A percentile compares a stretch with the other conserved stretches of the same genome.
These are phyloP conservation scores for Pelagia noctiluca DNA, from an alignment of 30 jellyfish, hydroid and myxozoan species.

Conservation along the genomic window DNA sequence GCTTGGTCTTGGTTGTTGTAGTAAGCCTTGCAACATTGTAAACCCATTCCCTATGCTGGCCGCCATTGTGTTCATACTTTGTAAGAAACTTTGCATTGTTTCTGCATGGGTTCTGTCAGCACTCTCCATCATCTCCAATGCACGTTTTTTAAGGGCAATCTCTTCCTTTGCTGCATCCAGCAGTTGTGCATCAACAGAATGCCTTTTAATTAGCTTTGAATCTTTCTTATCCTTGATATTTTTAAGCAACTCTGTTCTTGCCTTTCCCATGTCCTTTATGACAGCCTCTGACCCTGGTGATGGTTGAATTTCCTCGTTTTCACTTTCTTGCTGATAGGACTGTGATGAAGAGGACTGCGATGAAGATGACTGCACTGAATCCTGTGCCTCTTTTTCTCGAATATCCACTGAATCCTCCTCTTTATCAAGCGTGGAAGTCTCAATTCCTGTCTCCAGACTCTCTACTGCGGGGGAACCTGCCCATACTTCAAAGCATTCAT, in stretches of 20 bases:
- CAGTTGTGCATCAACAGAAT: conserved; percentile 43
- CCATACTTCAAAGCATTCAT: conserved; percentile 7
- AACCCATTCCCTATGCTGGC: conserved; percentile 12
- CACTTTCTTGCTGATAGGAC: neutral
- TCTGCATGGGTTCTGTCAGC: conserved; percentile 12
- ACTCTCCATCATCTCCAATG: conserved; percentile 23
- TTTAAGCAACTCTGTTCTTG: conserved; percentile 3
- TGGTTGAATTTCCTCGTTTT: neutral
- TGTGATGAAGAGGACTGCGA: neutral
- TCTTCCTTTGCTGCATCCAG: conserved; percentile 26
- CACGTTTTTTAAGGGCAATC: conserved; percentile 6
- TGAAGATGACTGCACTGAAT: neutral
- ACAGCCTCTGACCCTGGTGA: neutral
- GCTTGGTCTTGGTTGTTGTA: neutral
- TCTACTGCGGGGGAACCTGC: conserved; percentile 26
- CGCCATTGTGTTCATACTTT: neutral
- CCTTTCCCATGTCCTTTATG: neutral
- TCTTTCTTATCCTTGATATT: conserved; percentile 15
- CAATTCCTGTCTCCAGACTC: neutral
- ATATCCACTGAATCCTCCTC: neutral
- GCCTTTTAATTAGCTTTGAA: conserved; percentile 16
- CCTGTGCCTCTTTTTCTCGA: neutral
- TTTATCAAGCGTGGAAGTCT: neutral
- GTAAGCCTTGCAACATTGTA: conserved; percentile 9
- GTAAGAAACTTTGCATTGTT: neutral